Conservation (phyloP, 1,140 invertebrate genomes). For the Trypoxylus dichotomus region DNA sequence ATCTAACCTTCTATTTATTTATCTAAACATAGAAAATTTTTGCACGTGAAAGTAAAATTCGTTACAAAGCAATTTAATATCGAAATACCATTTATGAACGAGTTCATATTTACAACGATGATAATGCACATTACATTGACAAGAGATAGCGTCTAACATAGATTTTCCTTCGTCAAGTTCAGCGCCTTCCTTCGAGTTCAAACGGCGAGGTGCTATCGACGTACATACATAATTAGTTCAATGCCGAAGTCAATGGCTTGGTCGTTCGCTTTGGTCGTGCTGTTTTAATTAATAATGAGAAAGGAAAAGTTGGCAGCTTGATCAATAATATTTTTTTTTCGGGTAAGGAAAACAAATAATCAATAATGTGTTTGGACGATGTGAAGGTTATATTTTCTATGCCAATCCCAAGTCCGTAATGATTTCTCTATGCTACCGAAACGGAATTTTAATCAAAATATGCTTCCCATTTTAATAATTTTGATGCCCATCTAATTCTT, state of each 20-base stretch:
- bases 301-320: background rate
- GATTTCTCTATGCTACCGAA: no score
- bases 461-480: no score
- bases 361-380: no score
- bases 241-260: background rate
- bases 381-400: no score
- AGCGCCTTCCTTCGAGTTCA: background rate
- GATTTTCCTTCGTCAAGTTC: background rate
- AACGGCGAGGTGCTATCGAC: background rate
- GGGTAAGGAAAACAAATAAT: no score
- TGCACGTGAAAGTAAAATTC: background rate
- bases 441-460: no score
- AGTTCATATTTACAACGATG: background rate
- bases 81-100: background rate
- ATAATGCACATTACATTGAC: background rate
- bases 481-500: no score
- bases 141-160: background rate
- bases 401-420: no score
- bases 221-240: background rate
- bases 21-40: background rate
- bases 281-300: background rate
- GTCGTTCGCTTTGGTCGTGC: background rate
- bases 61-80: background rate
- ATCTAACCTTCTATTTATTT: background rate
- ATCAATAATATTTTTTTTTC: background rate